Base-by-base conservation (phyloP, 1,140 invertebrate genomes). In the Drosophila triauraria region DNA sequence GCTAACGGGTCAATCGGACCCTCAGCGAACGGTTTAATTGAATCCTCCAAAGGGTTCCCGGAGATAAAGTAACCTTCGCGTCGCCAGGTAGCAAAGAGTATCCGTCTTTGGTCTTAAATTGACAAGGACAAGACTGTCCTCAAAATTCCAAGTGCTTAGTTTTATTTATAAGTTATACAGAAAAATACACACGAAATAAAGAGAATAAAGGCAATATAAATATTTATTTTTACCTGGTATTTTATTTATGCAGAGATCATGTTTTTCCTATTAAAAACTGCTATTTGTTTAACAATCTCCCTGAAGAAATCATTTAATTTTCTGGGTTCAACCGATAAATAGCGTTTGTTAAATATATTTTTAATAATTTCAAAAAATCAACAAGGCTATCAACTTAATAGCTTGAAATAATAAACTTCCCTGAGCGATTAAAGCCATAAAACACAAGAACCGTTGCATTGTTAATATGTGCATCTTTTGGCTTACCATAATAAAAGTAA, bases 11-110 rank as follows among this genome's bases (percentile, higher is more conserved):
- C 82, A 86, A 78, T 81, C 70, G 38, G 75, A 53, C 54, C 61
- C 53, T 20, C 65, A 58, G 42, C 65, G 40, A 63, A 62, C 56
- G 32, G 51, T 61, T 64, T 87, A 86, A 86, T 88, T 88, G 84
- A 86, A 86, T 72, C 62, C 47, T 56, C 54, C 30, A 53, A 74
- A 67, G 48, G 78, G 65, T 50, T 71, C 20, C 23, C 1, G 8
- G 25, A 40, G 51, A 71, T 50, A 43, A 61, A 64, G 54, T 62
- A 42, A 47, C 35, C n/a, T 38, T 35, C 30, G 15, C n/a, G 38
- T 17, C 43, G 23, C 50, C n/a, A 25, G 62, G 40, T 30, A 40
- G 15, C 12, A 7, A 1, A 15, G 23, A 27, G 17, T 38, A 4
- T 30, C 6, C 25, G 7, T 23, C 10, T 7, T 35, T 15, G 62